Base-by-base conservation (phyloP, 2,888 invertebrate genomes). In the Sipunculus nudus region DNA sequence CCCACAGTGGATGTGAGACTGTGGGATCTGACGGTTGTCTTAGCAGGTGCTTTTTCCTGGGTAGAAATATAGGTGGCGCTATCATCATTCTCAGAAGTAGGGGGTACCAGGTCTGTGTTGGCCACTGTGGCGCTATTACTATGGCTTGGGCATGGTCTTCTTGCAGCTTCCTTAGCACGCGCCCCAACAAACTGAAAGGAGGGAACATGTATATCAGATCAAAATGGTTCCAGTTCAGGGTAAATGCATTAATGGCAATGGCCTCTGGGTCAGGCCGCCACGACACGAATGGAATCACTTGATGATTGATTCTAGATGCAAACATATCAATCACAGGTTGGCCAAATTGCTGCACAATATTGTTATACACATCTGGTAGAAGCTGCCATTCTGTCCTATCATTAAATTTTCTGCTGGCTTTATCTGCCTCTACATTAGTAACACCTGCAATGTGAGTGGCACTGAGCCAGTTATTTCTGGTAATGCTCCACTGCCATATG, bases 181-280 rank as follows among this genome's bases (percentile, higher is more conserved):
- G 47, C n/a, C 31, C 40, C 1, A 66, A 29, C 2, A 68, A 29
- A 46, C 66, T 63, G 46, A 67, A 70, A 56, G 67, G 65, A 43
- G 65, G 63, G 47, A 67, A 69, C 3, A 54, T 38, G 31, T 67
- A 67, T n/a, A 28, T 41, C 4, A 57, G 45, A 13, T 35, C 10
- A 57, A 48, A n/a, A 21, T 28, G 19, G 16, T 16, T 28, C 66
- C 65, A 69, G 6, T 8, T 13, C 1, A 64, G 3, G 1, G 64
- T 53, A 39, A 64, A 68, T 35, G 65, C 64, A 59, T 70, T 61
- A 2, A 64, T 40, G 25, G 49, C 52, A 8, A 43, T 32, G n/a
- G 62, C 60, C 26, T 55, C 38, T 16, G 69, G 63, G 40, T 69
- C 62, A 29, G 65, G 65, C 28, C 54, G 49, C 60, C 61, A 69